These are phyloP conservation scores for Oncorhynchus gorbuscha DNA, from an alignment of 2,113 vertebrate genomes.

Conservation along the genomic window DNA sequence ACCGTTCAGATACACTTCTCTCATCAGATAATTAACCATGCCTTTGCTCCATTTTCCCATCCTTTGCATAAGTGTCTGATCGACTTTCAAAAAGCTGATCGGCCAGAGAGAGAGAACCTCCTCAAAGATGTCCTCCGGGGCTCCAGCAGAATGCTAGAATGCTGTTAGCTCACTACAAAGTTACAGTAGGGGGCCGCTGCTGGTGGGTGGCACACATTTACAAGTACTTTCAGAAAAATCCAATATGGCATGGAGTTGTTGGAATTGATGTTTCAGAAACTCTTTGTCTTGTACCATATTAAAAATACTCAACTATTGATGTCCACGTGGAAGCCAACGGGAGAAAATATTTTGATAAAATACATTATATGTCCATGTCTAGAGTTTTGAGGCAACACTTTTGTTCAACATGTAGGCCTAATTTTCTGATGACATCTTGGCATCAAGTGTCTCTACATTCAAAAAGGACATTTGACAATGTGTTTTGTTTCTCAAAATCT, in stretches of 20 bases:
- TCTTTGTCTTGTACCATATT: not conserved
- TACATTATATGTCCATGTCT: not conserved
- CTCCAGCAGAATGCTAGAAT: slow-evolving; percentile 9
- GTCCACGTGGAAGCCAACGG: too few relatives aligned
- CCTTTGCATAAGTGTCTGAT: slow-evolving; percentile 77
- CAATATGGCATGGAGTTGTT: not conserved
- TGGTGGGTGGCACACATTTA: slow-evolving; percentile 2
- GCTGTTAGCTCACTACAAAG: slow-evolving; percentile 29
- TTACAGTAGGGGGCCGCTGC: slow-evolving; percentile 28
- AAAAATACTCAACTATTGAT: too few relatives aligned
- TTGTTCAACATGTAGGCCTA: too few relatives aligned
- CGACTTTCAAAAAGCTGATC: slow-evolving; percentile 78
- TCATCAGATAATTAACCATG: slow-evolving; percentile 76
- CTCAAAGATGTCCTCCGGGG: slow-evolving; percentile 28
- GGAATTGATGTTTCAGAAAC: not conserved
- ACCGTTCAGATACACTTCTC: slow-evolving; percentile 78
- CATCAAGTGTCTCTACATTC: not conserved
- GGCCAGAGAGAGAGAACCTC: slow-evolving; percentile 54
- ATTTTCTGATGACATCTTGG: not conserved
- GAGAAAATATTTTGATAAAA: not conserved
- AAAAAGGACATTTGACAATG: not conserved
- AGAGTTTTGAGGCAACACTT: too few relatives aligned
- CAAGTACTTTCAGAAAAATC: not conserved
- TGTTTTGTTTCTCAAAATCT: not conserved
- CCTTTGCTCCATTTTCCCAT: slow-evolving; percentile 77